These are phyloP conservation scores for Tolmerus cingulatus DNA, from an alignment of 2,888 invertebrate genomes.

Conservation along the genomic window DNA sequence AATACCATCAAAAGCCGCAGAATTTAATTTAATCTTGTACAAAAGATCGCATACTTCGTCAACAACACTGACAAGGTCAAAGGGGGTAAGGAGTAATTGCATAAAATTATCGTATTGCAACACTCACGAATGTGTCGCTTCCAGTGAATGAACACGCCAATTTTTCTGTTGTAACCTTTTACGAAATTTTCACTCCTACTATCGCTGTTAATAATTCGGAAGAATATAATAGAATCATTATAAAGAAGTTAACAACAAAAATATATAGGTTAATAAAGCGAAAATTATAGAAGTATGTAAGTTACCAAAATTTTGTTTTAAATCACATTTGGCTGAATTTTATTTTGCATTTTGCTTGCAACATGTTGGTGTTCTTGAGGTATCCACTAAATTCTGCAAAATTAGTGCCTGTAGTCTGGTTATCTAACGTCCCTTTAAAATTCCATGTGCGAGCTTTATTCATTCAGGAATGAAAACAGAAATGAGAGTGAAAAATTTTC, in stretches of 20 bases:
- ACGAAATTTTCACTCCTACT: too few species aligned
- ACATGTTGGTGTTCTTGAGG: background rate
- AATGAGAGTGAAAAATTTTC: background rate
- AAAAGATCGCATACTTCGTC: background rate
- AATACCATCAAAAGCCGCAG: background rate
- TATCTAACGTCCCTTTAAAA: background rate
- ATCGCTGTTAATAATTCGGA: too few species aligned
- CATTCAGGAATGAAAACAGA: slow-evolving; percentile 2
- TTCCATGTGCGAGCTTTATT: slow-evolving; percentile 32
- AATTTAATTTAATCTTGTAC: background rate
- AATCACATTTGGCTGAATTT: background rate
- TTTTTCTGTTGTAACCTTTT: background rate
- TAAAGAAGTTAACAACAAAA: background rate
- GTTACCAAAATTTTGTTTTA: too few species aligned
- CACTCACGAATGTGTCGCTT: background rate
- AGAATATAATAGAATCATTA: background rate
- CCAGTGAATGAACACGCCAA: background rate
- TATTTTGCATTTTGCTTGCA: background rate
- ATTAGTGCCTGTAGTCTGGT: background rate
- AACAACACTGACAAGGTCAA: background rate
- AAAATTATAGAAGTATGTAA: background rate
- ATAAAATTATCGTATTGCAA: background rate
- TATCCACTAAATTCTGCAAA: background rate
- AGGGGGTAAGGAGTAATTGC: background rate
- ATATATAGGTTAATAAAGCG: too few species aligned